These are phyloP conservation scores for Caenorhabditis drosophilae DNA, from an alignment of 2,888 invertebrate species.

Conservation along the genomic window DNA sequence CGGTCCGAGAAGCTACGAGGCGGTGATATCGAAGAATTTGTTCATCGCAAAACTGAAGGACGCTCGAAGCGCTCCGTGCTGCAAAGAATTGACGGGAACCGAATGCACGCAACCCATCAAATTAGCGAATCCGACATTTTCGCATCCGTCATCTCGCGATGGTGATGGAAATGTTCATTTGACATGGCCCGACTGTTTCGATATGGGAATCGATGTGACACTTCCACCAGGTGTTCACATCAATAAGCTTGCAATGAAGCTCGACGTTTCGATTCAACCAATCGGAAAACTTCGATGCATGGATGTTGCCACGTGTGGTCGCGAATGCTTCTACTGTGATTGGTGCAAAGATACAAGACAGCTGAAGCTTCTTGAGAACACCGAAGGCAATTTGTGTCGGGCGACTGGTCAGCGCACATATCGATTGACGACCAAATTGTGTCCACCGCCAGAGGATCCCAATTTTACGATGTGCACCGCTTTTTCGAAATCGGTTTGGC, in stretches of 20 bases:
- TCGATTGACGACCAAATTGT: conserved; percentile 55
- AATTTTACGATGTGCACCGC: conserved; percentile 68
- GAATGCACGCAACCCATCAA: conserved; percentile 66
- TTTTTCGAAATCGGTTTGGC: conserved; percentile 68
- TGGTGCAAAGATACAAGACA: conserved; percentile 66
- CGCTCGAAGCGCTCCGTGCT: conserved; percentile 59
- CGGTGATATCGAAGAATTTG: conserved; percentile 66
- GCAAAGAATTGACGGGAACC: conserved; percentile 62
- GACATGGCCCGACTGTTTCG: conserved; percentile 68
- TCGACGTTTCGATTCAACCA: conserved; percentile 67
- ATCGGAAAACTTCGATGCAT: conserved; percentile 67
- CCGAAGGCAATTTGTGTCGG: conserved; percentile 66
- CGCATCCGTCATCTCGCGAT: conserved; percentile 43
- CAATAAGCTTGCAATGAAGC: conserved; percentile 66
- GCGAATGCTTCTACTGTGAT: conserved; percentile 68
- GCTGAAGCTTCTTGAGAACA: conserved; percentile 65
- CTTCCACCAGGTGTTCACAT: conserved; percentile 68
- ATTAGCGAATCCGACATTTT: conserved; percentile 60
- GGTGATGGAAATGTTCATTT: conserved; percentile 61
- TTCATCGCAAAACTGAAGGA: conserved; percentile 66
- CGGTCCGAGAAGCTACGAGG: conserved; percentile 61
- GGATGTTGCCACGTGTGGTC: conserved; percentile 68
- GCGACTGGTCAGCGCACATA: conserved; percentile 67
- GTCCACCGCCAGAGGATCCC: conserved; percentile 67
- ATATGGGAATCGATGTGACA: conserved; percentile 67